A percentile compares a stretch with the other conserved stretches of the same genome.
Conservation (phyloP, 2,113 vertebrate species). For the Tychaedon coryphoeus region DNA sequence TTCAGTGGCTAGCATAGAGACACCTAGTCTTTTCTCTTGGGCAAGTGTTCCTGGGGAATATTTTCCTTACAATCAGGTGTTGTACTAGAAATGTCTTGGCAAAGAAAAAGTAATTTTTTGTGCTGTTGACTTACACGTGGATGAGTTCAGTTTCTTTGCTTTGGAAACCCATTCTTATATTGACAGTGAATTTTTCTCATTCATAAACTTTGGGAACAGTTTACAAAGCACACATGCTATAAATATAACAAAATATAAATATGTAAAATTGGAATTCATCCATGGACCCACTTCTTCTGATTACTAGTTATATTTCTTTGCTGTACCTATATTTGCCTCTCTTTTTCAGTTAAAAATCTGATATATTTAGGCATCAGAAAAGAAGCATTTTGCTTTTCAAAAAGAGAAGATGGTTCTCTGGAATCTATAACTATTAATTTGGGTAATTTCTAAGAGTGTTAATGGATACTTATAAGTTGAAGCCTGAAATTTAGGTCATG, state of each 20-base stretch:
- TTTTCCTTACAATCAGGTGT: background rate
- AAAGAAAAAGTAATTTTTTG: background rate
- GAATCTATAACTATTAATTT: background rate
- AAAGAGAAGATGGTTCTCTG: background rate
- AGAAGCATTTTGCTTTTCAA: background rate
- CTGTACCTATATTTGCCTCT: background rate
- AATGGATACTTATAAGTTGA: background rate
- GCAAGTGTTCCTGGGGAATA: background rate
- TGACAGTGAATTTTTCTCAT: background rate
- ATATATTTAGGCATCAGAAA: background rate
- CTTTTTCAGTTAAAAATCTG: background rate
- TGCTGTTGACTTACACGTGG: background rate
- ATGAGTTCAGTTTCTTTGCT: background rate
- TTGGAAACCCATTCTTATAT: background rate
- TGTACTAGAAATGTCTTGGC: background rate
- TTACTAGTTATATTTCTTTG: background rate
- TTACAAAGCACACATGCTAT: background rate
- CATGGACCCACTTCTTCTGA: background rate
- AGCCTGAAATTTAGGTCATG: background rate
- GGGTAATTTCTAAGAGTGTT: background rate
- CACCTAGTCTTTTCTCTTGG: background rate
- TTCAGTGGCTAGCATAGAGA: background rate
- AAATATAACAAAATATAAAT: background rate
- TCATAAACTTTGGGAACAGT: background rate
- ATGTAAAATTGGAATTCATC: background rate